These are phyloP conservation scores for Parazoanthus atlanticus DNA, from an alignment of 92 coral and sea anemone species.

Conservation along the genomic window DNA sequence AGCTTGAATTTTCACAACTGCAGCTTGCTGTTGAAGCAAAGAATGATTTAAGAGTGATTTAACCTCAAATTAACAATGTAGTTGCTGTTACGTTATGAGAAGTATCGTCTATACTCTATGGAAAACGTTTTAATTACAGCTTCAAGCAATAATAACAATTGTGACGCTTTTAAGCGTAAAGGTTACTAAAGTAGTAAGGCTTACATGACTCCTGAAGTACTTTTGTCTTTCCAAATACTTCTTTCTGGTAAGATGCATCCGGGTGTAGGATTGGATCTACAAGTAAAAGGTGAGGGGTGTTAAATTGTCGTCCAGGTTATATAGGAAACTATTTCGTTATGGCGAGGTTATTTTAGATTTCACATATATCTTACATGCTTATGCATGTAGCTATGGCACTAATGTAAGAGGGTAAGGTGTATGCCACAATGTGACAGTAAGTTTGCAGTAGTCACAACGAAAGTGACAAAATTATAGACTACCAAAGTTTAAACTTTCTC, in stretches of 20 bases:
- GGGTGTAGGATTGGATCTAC: constrained; percentile 87
- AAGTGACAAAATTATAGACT: too few relatives aligned
- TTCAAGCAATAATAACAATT: neutral
- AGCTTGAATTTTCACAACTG: constrained; percentile 95
- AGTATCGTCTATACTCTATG: too few relatives aligned
- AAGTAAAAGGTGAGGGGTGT: neutral
- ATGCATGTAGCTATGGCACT: too few relatives aligned
- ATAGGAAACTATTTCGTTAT: neutral
- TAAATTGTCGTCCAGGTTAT: neutral
- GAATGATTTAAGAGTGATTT: neutral
- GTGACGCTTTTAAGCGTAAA: neutral
- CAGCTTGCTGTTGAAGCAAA: constrained; percentile 68
- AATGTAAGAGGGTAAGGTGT: neutral
- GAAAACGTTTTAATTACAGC: neutral
- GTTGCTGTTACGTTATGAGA: neutral
- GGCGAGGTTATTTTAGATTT: neutral
- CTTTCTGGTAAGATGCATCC: constrained; percentile 87
- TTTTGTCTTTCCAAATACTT: constrained; percentile 74
- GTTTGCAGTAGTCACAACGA: neutral
- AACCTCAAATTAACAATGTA: neutral
- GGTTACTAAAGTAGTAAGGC: neutral
- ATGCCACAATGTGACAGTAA: neutral
- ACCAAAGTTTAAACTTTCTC: too few relatives aligned
- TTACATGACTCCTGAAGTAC: constrained; percentile 87
- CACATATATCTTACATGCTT: too few relatives aligned